These are phyloP conservation scores for Nowickia ferox DNA, from an alignment of 2,888 invertebrate species.

Conservation along the genomic window DNA sequence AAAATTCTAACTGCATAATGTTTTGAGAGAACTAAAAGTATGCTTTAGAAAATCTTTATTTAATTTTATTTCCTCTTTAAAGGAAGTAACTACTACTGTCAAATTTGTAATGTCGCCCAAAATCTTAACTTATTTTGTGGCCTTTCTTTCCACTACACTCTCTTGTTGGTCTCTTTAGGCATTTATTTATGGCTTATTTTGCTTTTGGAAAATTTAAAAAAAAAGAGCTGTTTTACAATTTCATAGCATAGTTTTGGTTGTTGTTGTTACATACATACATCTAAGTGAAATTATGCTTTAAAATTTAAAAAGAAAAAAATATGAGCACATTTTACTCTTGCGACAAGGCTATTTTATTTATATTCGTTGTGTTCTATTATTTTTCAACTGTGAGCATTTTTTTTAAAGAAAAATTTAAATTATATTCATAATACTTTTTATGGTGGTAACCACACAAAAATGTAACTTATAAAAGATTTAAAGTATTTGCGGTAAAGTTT, in stretches of 20 bases:
- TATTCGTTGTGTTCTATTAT: not conserved
- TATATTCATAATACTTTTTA: slow-evolving; percentile 64
- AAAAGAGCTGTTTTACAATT: not conserved
- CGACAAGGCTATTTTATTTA: slow-evolving; percentile 54
- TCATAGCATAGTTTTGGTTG: slow-evolving; percentile 1
- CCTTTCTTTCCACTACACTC: not conserved
- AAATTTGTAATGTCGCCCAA: not conserved
- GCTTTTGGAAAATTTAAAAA: not conserved
- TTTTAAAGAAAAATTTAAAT: slow-evolving; percentile 43
- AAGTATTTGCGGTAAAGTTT: slow-evolving; percentile 49
- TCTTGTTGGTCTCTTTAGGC: not conserved
- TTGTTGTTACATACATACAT: slow-evolving; percentile 35
- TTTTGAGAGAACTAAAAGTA: not conserved
- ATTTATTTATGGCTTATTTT: not conserved
- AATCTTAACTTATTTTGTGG: not conserved
- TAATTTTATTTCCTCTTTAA: not conserved
- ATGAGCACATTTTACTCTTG: slow-evolving; percentile 54
- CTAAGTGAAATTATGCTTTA: slow-evolving; percentile 44
- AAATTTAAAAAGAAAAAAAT: slow-evolving; percentile 8
- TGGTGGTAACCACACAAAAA: not conserved
- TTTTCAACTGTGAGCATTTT: not conserved
- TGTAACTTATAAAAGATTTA: slow-evolving; percentile 13
- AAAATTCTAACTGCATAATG: not conserved
- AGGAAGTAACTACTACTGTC: not conserved
- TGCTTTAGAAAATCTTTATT: slow-evolving; percentile 8